Base-by-base conservation (phyloP, 1,140 invertebrate genomes). In the Zaprionus ghesquierei region DNA sequence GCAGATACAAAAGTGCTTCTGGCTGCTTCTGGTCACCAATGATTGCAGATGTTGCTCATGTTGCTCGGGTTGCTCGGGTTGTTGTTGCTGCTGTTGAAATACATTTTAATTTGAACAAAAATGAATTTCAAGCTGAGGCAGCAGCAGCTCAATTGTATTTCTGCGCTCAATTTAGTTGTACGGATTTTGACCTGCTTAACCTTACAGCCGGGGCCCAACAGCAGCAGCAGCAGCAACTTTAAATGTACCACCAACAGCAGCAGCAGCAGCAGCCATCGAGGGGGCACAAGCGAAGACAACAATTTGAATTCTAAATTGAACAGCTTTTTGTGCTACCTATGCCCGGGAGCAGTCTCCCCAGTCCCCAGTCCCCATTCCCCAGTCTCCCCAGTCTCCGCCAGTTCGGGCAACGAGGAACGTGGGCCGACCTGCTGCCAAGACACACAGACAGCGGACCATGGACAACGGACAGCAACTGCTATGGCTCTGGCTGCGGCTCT, bases 251-350 rank as follows among this genome's bases (percentile, higher is more conserved):
- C 22, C 58, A 61, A 54, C 71, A 62, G 50, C 31, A 33, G 18
- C 60, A 49, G 56, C 38, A 49, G 2, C 49, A 31, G 13, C 50
- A 15, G 23, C 46, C 25, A 31, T 22, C 3, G 18, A 22, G 44
- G 10, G 68, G 81, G 51, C 53, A 69, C 49, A 84, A 74, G 79
- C 84, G 84, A 89, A 87, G 84, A 87, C 84, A 87, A 87, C 84
- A 87, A 87, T 89, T 89, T 89, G 85, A 89, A 89, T 89, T 89
- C 84, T 89, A 89, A 89, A 89, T 89, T 89, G 85, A 89, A 89
- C 84, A 89, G 84, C 85, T 89, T 89, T 89, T 89, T 89, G 84
- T 84, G 84, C 84, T 87, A 87, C 84, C 84, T 89, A 87, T 87
- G 84, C 84, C 84, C 84, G 84, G 84, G 84, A 87, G 84, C 84